phyloP scores from a whole-genome alignment of 1,140 invertebrate species.

The honey bee (Apis mellifera) region DNA sequence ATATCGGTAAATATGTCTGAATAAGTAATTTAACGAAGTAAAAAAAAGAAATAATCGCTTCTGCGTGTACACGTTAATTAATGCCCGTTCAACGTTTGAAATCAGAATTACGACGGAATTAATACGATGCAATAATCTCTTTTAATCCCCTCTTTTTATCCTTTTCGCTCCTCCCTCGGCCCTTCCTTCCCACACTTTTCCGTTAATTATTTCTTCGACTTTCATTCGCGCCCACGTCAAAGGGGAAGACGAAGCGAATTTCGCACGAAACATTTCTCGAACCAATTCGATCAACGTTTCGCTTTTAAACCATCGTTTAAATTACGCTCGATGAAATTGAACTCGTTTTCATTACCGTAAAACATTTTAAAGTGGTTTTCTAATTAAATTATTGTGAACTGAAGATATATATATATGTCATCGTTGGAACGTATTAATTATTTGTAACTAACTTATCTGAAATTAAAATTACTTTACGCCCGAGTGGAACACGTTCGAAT shows the following conservation, averaged over 20 bases:
- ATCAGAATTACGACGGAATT: constrained; percentile 1
- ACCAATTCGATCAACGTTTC: not conserved
- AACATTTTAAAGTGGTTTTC: not conserved
- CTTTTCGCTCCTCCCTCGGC: constrained; percentile 12
- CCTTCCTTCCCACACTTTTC: not conserved
- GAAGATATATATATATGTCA: not conserved
- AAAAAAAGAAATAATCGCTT: not conserved
- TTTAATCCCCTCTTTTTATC: not conserved
- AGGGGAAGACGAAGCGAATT: not conserved
- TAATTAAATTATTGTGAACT: not conserved
- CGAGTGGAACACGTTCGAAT: not conserved
- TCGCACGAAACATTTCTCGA: not conserved
- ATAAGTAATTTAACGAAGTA: not conserved
- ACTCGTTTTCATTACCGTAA: not conserved
- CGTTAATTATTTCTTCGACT: constrained; percentile 35
- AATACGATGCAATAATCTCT: not conserved
- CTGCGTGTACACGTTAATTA: not conserved
- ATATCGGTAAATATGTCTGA: too few relatives aligned
- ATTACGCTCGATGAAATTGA: constrained; percentile 2
- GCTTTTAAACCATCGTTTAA: constrained; percentile 2
- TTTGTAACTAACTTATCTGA: not conserved
- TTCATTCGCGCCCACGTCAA: not conserved
- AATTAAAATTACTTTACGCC: not conserved
- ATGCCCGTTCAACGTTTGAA: not conserved
- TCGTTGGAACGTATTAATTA: not conserved